Evolutionary conservation across 2,113 vertebrate genomes (phyloP).

Genomic region (Passerina amoena): DNA sequence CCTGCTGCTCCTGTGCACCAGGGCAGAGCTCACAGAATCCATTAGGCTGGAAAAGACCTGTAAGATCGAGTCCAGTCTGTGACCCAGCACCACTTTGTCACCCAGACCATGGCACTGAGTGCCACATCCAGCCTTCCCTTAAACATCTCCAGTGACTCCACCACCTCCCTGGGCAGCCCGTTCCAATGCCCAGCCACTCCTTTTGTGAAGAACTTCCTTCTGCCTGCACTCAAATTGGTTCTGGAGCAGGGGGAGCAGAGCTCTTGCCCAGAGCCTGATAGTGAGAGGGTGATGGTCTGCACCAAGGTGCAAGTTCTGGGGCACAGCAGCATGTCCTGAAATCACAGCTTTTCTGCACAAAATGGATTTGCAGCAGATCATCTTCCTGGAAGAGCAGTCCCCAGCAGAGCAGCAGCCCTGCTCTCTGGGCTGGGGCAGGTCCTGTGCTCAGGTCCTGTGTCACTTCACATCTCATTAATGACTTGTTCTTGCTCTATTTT

Average conservation of each 20-base stretch:
- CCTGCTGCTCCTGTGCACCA: too few species aligned
- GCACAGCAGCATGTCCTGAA: background rate
- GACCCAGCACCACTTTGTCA: background rate
- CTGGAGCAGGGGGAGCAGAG: background rate
- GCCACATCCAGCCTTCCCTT: background rate
- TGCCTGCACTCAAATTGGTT: background rate
- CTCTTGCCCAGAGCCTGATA: background rate
- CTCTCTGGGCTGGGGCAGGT: background rate
- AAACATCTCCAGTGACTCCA: background rate
- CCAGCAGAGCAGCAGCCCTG: background rate
- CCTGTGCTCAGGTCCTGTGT: background rate
- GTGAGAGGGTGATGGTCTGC: background rate
- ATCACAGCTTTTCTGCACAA: background rate
- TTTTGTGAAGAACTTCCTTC: background rate
- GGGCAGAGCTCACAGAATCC: background rate
- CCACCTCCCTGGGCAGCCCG: background rate
- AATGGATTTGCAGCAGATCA: background rate
- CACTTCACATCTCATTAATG: background rate
- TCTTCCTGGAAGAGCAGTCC: background rate
- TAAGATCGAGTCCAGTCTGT: background rate
- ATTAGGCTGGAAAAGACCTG: background rate
- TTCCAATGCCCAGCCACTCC: background rate
- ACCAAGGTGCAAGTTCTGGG: background rate
- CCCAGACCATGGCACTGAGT: background rate
- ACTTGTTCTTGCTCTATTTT: background rate